Percentiles rank a stretch among this genome's conserved stretches.
These are phyloP conservation scores for Meandrina meandrites DNA, from an alignment of 92 coral and sea anemone genomes.

Conservation along the genomic window DNA sequence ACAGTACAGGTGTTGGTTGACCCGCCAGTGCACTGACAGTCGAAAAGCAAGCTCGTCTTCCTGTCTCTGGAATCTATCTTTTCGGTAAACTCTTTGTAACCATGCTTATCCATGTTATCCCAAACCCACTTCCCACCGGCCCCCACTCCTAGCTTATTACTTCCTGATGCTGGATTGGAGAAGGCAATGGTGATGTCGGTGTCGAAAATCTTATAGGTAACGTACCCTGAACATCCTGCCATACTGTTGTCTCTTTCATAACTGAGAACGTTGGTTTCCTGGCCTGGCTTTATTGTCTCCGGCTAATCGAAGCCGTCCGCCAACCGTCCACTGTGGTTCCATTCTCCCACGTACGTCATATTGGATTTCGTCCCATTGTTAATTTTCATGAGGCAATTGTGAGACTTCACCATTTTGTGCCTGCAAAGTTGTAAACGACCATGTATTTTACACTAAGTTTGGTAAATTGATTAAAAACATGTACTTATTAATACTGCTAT, in stretches of 20 bases:
- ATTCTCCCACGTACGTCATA: conserved; percentile 43
- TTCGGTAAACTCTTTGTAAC: conserved; percentile 29
- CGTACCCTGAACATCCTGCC: conserved; percentile 70
- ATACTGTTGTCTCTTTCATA: conserved; percentile 59
- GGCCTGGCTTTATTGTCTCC: conserved; percentile 21
- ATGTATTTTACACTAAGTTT: no score
- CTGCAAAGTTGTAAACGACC: no score
- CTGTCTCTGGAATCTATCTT: background rate
- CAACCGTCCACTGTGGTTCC: conserved; percentile 66
- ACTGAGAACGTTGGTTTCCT: conserved; percentile 39
- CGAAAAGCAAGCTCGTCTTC: conserved; percentile 16
- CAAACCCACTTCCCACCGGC: conserved; percentile 50
- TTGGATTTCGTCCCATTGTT: conserved; percentile 32
- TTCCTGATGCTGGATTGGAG: conserved; percentile 56
- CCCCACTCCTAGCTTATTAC: conserved; percentile 66
- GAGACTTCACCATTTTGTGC: no score
- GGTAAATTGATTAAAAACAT: no score
- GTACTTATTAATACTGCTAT: no score
- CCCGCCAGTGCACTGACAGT: conserved; percentile 47
- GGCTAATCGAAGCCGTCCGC: conserved; percentile 58
- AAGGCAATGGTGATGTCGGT: conserved; percentile 59
- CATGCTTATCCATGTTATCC: conserved; percentile 51
- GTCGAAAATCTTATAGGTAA: conserved; percentile 52
- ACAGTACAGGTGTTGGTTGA: conserved; percentile 43
- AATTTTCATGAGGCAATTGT: no score